phyloP scores from a whole-genome alignment of 2,113 vertebrate genomes.

The Eulacestoma nigropectus region DNA sequence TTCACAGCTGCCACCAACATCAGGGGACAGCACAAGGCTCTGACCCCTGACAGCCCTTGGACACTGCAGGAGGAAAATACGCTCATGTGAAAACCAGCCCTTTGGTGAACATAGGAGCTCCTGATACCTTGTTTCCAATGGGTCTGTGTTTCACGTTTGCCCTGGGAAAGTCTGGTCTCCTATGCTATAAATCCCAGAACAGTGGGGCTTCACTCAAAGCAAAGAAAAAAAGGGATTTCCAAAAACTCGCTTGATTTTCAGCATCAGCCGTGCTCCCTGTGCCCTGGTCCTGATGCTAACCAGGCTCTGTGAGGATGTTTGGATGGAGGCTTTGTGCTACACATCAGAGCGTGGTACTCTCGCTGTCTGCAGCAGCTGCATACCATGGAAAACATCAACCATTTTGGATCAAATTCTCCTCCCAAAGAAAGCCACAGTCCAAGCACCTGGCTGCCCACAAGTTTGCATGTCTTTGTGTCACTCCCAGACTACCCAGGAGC shows the following conservation, averaged over 20 bases:
- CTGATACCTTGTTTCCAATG: not conserved
- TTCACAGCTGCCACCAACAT: not conserved
- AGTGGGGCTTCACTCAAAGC: not conserved
- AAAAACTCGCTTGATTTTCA: not conserved
- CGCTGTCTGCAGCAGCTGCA: accelerated
- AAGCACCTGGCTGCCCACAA: not conserved
- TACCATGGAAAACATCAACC: not conserved
- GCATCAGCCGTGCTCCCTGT: accelerated
- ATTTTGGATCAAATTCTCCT: not conserved
- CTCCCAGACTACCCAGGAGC: not conserved
- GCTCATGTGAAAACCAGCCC: not conserved
- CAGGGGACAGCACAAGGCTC: not conserved
- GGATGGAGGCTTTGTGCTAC: not conserved
- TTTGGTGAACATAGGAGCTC: not conserved
- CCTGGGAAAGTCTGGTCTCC: not conserved
- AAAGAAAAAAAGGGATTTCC: not conserved
- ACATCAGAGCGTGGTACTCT: accelerated
- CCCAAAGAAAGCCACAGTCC: not conserved
- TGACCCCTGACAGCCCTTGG: not conserved
- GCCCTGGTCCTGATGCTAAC: not conserved
- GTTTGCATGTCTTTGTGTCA: not conserved
- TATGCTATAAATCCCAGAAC: not conserved
- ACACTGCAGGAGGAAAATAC: not conserved
- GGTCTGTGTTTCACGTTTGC: not conserved
- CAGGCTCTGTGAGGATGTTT: not conserved